These are phyloP conservation scores for Dicranocentrus wangi DNA, from an alignment of 2,888 invertebrate genomes.

Conservation along the genomic window DNA sequence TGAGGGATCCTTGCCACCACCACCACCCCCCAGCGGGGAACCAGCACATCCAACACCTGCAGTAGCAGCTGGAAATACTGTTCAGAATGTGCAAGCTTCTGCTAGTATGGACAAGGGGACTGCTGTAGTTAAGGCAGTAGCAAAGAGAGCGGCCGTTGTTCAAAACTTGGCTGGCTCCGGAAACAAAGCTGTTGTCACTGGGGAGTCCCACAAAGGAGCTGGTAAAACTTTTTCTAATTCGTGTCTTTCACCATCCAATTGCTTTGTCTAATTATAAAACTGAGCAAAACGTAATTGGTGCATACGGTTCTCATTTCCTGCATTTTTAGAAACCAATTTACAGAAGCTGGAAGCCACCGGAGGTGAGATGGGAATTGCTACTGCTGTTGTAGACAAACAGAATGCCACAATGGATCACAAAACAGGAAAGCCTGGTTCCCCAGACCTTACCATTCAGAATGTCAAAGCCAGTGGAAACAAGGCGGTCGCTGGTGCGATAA, in stretches of 20 bases:
- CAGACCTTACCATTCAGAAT: conserved; percentile 35
- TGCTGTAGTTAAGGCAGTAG: conserved; percentile 38
- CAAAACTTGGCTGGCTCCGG: conserved; percentile 20
- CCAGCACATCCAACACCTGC: not conserved
- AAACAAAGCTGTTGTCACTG: conserved; percentile 36
- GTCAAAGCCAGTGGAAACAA: conserved; percentile 32
- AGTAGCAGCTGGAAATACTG: conserved; percentile 9
- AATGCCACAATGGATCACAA: not conserved
- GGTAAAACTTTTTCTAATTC: not conserved
- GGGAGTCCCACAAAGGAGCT: conserved; percentile 33
- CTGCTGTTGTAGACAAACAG: conserved; percentile 32
- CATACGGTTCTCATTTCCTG: no score
- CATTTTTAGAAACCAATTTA: conserved; percentile 5
- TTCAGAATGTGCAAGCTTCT: conserved; percentile 31
- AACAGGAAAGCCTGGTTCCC: not conserved
- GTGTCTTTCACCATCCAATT: not conserved
- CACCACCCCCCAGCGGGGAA: not conserved
- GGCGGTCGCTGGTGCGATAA: conserved; percentile 33
- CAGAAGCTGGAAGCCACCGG: conserved; percentile 35
- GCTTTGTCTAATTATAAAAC: not conserved
- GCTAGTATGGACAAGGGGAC: conserved; percentile 41
- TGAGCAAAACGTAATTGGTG: no score
- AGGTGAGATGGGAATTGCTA: conserved; percentile 21
- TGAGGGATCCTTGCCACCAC: not conserved
- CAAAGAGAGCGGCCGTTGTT: conserved; percentile 45